Evolutionary conservation across 2,113 vertebrate genomes (phyloP).

Genomic region (Perccottus glenii): DNA sequence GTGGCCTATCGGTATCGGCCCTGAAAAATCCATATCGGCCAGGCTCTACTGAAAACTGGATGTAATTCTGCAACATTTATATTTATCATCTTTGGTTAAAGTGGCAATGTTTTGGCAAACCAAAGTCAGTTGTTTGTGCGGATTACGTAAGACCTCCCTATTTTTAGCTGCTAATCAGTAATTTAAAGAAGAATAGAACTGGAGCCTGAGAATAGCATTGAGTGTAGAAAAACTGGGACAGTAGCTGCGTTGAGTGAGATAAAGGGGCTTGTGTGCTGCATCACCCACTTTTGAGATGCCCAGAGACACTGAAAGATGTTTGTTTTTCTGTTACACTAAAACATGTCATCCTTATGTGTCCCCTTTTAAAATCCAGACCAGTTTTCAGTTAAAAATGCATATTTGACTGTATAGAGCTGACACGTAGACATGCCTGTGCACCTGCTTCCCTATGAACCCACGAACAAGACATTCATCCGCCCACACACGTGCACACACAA

Average conservation of each 20-base stretch:
- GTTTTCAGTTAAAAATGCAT: no score
- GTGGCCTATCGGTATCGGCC: no score
- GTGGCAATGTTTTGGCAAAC: not conserved
- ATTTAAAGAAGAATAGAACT: slow-evolving; percentile 26
- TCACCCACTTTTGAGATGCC: slow-evolving; percentile 1
- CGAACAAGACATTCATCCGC: not conserved
- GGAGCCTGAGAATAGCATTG: slow-evolving; percentile 24
- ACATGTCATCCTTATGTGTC: not conserved
- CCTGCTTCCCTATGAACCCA: not conserved
- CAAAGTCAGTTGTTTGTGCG: slow-evolving; percentile 2
- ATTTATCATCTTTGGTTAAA: not conserved
- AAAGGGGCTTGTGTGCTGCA: slow-evolving; percentile 25
- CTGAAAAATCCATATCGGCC: no score
- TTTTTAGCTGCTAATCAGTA: slow-evolving; percentile 40
- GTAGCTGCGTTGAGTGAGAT: slow-evolving; percentile 18
- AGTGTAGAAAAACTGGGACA: slow-evolving; percentile 53
- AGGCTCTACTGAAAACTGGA: no score
- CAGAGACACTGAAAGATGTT: not conserved
- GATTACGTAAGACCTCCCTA: slow-evolving; percentile 23
- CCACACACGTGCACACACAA: slow-evolving; percentile 6
- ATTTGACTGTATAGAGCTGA: not conserved
- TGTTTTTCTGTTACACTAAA: slow-evolving; percentile 4
- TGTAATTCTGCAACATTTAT: no score
- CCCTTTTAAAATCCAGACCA: not conserved
- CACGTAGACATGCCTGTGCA: slow-evolving; percentile 7